phyloP scores from a whole-genome alignment of 2,888 invertebrate species.

The Creontiades dilutus region DNA sequence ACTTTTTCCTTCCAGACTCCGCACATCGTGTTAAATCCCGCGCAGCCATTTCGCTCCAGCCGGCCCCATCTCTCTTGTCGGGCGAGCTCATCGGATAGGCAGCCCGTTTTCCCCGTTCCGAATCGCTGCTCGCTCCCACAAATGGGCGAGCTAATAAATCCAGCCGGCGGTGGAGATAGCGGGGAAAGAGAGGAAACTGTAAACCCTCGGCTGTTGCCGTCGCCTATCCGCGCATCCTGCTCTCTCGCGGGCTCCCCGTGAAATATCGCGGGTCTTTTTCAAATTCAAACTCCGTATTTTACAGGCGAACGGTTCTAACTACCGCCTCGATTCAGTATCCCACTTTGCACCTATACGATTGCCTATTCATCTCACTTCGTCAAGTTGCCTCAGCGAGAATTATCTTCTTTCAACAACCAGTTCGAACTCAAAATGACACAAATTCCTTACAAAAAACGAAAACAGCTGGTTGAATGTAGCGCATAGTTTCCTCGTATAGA shows the following conservation, averaged over 20 bases:
- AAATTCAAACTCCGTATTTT: not conserved
- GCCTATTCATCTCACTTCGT: not conserved
- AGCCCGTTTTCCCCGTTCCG: not conserved
- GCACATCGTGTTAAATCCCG: not conserved
- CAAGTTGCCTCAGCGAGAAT: not conserved
- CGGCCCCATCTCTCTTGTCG: not conserved
- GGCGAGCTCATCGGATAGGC: not conserved
- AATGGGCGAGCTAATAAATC: constrained; percentile 45
- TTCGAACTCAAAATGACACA: too few species aligned
- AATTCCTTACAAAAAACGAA: too few species aligned
- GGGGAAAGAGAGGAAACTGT: constrained; percentile 14
- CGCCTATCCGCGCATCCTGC: not conserved
- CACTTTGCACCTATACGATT: not conserved
- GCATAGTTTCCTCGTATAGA: too few species aligned
- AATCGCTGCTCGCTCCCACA: constrained; percentile 23
- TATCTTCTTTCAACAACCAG: too few species aligned
- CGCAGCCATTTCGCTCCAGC: constrained; percentile 2
- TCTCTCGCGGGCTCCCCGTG: not conserved
- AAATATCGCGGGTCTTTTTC: not conserved
- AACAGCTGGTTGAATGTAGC: too few species aligned
- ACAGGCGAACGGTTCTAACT: not conserved
- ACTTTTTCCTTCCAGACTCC: not conserved
- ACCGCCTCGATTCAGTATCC: not conserved
- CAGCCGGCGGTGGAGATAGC: not conserved
- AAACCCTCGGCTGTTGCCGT: not conserved